Conservation (phyloP, 2,888 invertebrate genomes). For the Cyaniris semiargus region DNA sequence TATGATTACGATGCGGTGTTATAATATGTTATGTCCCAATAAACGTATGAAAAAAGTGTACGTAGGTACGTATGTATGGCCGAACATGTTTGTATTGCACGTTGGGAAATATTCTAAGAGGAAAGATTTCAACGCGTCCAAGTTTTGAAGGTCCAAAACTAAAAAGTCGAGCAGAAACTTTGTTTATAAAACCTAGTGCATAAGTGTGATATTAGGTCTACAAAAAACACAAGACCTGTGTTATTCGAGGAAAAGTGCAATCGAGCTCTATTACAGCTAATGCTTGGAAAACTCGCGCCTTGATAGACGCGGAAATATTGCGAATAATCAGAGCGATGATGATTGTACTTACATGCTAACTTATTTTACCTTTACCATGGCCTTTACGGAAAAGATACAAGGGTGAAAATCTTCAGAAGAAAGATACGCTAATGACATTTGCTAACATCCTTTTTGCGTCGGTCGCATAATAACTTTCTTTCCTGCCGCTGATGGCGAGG, state of each 20-base stretch:
- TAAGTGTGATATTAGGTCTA: neutral
- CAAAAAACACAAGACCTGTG: neutral
- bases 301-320: slow-evolving; percentile 19
- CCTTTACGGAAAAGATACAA: neutral
- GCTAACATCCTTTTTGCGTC: slow-evolving; percentile 28
- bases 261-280: neutral
- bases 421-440: slow-evolving; percentile 22
- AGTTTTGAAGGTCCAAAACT: no score
- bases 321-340: slow-evolving; percentile 21
- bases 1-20: no score
- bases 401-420: neutral
- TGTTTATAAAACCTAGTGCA: neutral
- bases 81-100: no score
- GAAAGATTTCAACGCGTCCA: no score
- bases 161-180: no score
- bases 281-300: neutral
- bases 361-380: neutral
- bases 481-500: slow-evolving; percentile 23
- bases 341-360: neutral
- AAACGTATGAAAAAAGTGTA: no score
- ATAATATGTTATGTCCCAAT: no score
- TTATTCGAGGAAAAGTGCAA: slow-evolving; percentile 2
- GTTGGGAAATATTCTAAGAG: no score
- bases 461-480: slow-evolving; percentile 27
- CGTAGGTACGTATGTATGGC: no score